Evolutionary conservation across 2,888 invertebrate genomes (phyloP).

Genomic region (Hydropsyche betteni): DNA sequence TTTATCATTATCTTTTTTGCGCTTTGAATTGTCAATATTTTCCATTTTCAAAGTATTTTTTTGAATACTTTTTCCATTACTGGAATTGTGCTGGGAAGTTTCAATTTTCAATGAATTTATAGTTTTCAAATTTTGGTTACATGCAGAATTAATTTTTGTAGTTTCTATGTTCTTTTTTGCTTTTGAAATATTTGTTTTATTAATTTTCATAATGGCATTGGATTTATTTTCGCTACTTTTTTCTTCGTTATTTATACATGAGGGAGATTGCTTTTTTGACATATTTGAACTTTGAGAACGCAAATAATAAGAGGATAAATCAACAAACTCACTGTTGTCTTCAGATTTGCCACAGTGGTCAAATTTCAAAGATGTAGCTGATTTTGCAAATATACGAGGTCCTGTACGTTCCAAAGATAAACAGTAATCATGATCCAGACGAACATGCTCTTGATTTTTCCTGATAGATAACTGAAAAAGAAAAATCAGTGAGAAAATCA

Average conservation of each 20-base stretch:
- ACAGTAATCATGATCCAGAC: constrained; percentile 70
- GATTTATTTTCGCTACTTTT: neutral
- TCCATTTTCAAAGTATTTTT: neutral
- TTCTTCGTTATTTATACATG: constrained; percentile 27
- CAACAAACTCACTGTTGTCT: constrained; percentile 49
- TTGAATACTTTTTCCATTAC: neutral
- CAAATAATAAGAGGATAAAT: constrained; percentile 39
- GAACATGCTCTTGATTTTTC: constrained; percentile 56
- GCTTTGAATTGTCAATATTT: neutral
- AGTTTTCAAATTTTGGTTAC: neutral
- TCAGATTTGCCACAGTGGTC: constrained; percentile 46
- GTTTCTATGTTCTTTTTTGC: neutral
- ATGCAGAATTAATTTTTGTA: neutral
- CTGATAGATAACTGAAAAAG: constrained; percentile 52
- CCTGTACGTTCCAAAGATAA: constrained; percentile 49
- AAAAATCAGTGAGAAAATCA: constrained; percentile 16
- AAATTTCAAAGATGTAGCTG: constrained; percentile 52
- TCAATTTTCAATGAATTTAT: neutral
- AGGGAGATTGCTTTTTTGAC: constrained; percentile 54
- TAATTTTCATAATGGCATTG: constrained; percentile 1
- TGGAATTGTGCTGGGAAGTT: neutral
- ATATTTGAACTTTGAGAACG: constrained; percentile 50
- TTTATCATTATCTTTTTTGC: neutral
- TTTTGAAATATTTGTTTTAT: neutral
- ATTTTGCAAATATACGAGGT: constrained; percentile 52